A percentile compares a stretch with the other conserved stretches of the same genome.
Evolutionary conservation across 1,140 invertebrate genomes (phyloP).

Genomic region (Heliconius hermathena): DNA sequence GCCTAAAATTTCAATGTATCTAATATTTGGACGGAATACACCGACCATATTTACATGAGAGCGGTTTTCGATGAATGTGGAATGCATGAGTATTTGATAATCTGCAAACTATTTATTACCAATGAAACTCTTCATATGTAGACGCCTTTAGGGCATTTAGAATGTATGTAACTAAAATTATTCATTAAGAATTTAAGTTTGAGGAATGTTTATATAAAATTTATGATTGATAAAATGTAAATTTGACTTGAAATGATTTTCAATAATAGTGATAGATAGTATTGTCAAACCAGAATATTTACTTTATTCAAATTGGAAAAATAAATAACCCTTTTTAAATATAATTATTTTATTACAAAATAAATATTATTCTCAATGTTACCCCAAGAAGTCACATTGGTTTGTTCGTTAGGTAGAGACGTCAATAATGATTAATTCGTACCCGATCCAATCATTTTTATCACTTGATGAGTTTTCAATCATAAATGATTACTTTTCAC

Average conservation of each 20-base stretch:
- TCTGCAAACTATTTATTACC: background rate
- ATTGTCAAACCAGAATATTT: too few species aligned
- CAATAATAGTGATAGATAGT: too few species aligned
- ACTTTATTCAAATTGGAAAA: too few species aligned
- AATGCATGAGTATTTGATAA: background rate
- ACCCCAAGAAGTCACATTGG: background rate
- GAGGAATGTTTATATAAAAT: too few species aligned
- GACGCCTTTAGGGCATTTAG: background rate
- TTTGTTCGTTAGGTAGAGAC: background rate
- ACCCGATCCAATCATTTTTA: background rate
- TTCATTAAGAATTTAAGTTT: background rate
- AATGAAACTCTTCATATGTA: conserved; percentile 5
- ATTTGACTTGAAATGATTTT: too few species aligned
- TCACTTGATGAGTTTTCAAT: conserved; percentile 3
- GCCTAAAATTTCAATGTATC: background rate
- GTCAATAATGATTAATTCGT: background rate
- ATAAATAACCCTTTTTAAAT: too few species aligned
- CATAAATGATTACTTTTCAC: background rate
- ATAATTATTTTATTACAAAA: background rate
- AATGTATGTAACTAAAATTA: background rate
- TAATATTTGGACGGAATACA: background rate
- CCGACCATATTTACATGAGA: conserved; percentile 16
- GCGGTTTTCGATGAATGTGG: conserved; percentile 7
- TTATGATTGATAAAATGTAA: too few species aligned
- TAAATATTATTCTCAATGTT: background rate